These are phyloP conservation scores for Hypsibius dujardini DNA, from an alignment of 1,140 invertebrate species.

Conservation along the genomic window DNA sequence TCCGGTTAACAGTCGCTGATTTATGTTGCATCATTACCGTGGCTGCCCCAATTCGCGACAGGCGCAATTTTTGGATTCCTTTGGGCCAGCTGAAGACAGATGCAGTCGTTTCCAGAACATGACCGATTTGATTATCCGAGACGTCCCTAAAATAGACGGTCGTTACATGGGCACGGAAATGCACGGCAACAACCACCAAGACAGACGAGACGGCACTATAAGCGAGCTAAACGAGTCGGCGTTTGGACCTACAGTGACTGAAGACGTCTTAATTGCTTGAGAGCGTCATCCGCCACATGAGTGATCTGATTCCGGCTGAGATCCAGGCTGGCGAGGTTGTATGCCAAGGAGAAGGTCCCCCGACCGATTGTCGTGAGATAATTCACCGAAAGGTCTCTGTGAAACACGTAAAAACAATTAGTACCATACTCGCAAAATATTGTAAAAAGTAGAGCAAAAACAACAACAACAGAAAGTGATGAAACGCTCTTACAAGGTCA, in stretches of 20 bases:
- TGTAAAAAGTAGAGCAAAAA: not conserved
- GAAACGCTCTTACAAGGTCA: no score
- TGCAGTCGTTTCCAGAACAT: not conserved
- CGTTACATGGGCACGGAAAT: no score
- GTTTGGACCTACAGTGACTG: not conserved
- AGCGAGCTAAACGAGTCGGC: not conserved
- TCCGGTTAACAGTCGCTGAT: no score
- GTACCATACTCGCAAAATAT: not conserved
- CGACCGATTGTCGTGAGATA: not conserved
- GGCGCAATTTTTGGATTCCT: not conserved
- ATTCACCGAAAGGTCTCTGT: not conserved
- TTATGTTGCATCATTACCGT: no score
- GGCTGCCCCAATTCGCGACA: not conserved
- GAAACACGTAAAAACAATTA: no score
- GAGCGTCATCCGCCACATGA: not conserved
- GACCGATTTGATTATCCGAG: not conserved
- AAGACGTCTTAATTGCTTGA: not conserved
- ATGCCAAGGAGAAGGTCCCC: not conserved
- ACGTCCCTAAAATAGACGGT: slow-evolving; percentile 12
- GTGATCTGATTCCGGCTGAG: not conserved
- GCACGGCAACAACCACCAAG: not conserved
- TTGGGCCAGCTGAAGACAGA: not conserved
- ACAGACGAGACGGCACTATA: not conserved
- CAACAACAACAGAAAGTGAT: no score
- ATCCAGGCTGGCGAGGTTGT: not conserved